A percentile compares a stretch with the other conserved stretches of the same genome.
Conservation (phyloP, 1,140 invertebrate genomes). For the Drosophila nasuta region DNA sequence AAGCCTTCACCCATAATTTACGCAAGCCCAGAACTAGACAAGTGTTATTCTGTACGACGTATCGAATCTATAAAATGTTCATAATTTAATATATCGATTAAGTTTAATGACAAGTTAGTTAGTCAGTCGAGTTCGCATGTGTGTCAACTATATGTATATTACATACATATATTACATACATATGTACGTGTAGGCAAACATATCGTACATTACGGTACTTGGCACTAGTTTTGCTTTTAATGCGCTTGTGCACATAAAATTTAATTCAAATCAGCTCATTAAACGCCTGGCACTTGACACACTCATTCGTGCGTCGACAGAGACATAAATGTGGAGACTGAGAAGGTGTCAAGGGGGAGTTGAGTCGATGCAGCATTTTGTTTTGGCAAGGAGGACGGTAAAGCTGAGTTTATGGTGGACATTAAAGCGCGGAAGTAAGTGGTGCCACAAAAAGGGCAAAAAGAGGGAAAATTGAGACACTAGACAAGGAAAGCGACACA, state of each 20-base stretch:
- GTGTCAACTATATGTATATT: constrained; percentile 10
- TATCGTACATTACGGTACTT: constrained; percentile 21
- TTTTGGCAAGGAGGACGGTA: constrained; percentile 59
- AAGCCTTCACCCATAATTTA: too few species aligned
- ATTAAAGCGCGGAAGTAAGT: constrained; percentile 80
- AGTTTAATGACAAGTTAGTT: constrained; percentile 9
- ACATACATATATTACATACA: neutral
- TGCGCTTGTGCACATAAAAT: constrained; percentile 78
- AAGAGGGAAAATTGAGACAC: constrained; percentile 20
- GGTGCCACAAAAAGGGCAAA: constrained; percentile 57
- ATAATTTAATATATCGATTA: constrained; percentile 1
- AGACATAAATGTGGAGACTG: constrained; percentile 40
- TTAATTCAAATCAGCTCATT: constrained; percentile 82
- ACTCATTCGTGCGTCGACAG: constrained; percentile 45
- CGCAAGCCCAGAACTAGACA: too few species aligned
- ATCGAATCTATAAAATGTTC: neutral
- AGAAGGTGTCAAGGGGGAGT: neutral
- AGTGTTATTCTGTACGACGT: neutral
- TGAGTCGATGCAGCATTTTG: constrained; percentile 58
- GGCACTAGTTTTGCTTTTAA: constrained; percentile 54
- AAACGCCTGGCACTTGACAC: constrained; percentile 74
- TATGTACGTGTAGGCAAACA: neutral
- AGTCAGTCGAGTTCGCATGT: constrained; percentile 9
- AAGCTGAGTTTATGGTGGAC: constrained; percentile 75
- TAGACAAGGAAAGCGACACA: constrained; percentile 38